A percentile compares a stretch with the other conserved stretches of the same genome.
Conservation (phyloP, 2,797 vertebrate species). For the Odontamblyopus rebecca region DNA sequence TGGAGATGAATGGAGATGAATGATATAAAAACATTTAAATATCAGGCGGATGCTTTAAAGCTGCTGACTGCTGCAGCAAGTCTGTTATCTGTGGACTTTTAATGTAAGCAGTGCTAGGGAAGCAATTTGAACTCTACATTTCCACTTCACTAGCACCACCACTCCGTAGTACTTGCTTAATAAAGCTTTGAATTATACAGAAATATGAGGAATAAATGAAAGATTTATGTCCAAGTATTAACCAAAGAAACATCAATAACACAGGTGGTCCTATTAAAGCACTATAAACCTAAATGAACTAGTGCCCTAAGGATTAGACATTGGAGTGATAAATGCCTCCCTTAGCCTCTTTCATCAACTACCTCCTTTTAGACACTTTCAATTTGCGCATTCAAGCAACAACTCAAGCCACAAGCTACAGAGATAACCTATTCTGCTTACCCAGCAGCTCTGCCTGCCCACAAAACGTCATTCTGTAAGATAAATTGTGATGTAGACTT, state of each 20-base stretch:
- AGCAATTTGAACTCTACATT: conserved; percentile 14
- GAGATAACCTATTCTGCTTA: not conserved
- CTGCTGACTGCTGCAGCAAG: conserved; percentile 7
- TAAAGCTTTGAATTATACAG: conserved; percentile 7
- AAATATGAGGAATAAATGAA: conserved; percentile 14
- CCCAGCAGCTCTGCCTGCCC: not conserved
- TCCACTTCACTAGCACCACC: not conserved
- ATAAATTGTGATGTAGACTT: not conserved
- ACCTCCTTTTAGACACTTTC: conserved; percentile 18
- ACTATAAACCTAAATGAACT: not conserved
- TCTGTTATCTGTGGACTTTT: conserved; percentile 21
- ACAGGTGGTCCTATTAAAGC: not conserved
- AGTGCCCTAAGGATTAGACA: conserved; percentile 7
- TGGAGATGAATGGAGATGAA: conserved; percentile 8
- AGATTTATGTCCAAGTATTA: conserved; percentile 2
- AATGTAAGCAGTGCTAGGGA: conserved; percentile 16
- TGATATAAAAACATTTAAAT: conserved; percentile 7
- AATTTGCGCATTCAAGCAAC: not conserved
- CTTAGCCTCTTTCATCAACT: conserved; percentile 23
- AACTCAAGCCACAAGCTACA: not conserved
- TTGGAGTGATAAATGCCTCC: conserved; percentile 23
- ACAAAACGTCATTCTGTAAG: not conserved
- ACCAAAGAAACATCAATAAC: not conserved
- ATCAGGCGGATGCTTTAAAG: conserved; percentile 3
- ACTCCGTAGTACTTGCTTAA: not conserved